Evolutionary conservation across 2,113 vertebrate species (phyloP), one percentile per base, ranked within the genome.

Genomic region (Tringa solitaria): DNA sequence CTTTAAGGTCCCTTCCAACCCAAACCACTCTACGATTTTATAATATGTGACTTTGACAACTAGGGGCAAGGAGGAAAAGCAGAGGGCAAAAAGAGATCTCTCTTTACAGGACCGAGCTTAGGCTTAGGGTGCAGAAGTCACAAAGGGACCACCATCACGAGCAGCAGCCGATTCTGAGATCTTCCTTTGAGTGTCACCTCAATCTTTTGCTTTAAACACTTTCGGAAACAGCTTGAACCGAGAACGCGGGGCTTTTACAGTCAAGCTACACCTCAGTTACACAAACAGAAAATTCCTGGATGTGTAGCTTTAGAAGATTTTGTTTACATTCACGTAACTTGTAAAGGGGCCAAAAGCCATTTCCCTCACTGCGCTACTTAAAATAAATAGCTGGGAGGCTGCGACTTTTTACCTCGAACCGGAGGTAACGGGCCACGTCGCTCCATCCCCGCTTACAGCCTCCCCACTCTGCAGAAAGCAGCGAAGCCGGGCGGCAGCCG

Each of bases 131-230:
- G 32, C 26, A 48, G 64, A 79, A n/a, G 30, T 32, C 37, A 48
- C 20, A 56, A 92, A 53, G 24, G 27, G 67, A 73, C 17, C 0
- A 0, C 17, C 0, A 0, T 39, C 0, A 1, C 0, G 8, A 3
- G 23, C 20, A n/a, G 33, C 1, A 67, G 41, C 1, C 1, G 39
- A 14, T 59, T 65, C 69, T 1, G 14, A 75, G 33, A 60, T 63
- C 30, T 63, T 60, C n/a, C 35, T 56, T 67, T 20, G 14, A 68
- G 27, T 4, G 8, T 53, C 69, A 45, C 39, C 60, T 76, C 53
- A 81, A 45, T 8, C 46, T 80, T 61, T 57, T 77, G 24, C 53
- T 69, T 89, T 61, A 37, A 81, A 39, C 23, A 11, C 37, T 88
- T 41, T 30, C 30, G 54, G 70, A 89, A 85, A 48, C 61, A 53